Percentiles rank a stretch among this genome's conserved stretches.
Conservation (phyloP, 37 sponge, comb jelly and placozoan genomes). For the Spongia lamella region DNA sequence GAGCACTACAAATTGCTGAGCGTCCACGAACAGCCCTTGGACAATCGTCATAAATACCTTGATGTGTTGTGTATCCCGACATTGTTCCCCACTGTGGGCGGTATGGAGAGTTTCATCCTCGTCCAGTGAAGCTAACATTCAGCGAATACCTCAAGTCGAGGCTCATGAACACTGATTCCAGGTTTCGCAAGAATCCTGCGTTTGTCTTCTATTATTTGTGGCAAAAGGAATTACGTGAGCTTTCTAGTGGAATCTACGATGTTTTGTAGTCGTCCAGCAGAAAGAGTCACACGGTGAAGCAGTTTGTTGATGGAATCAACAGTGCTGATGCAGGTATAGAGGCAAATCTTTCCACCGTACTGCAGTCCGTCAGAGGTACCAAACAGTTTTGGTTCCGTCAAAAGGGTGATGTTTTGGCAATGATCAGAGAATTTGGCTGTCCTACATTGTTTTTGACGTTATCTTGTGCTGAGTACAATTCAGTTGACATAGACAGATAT, state of each 20-base stretch:
- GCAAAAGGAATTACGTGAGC: too few species aligned
- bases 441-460: conserved; percentile 59
- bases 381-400: conserved; percentile 24
- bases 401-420: conserved; percentile 33
- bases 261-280: too few species aligned
- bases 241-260: too few species aligned
- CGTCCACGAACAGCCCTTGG: too few species aligned
- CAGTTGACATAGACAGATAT: conserved; percentile 8
- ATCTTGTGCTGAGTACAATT: conserved; percentile 32
- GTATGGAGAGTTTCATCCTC: too few species aligned
- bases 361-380: conserved; percentile 30
- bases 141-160: conserved; percentile 47
- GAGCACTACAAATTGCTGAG: too few species aligned
- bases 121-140: conserved; percentile 19
- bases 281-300: too few species aligned
- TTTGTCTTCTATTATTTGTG: too few species aligned
- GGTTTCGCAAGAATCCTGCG: too few species aligned
- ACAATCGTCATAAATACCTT: too few species aligned
- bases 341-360: conserved; percentile 23
- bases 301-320: background rate
- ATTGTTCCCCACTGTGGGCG: background rate
- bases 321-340: conserved; percentile 12
- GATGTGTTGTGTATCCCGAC: too few species aligned
- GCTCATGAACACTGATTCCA: too few species aligned
- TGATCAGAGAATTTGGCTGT: conserved; percentile 46